A percentile compares a stretch with the other conserved stretches of the same genome.
These are phyloP conservation scores for Galeopsomyia nigrocyanea DNA, from an alignment of 2,888 invertebrate genomes.

Conservation along the genomic window DNA sequence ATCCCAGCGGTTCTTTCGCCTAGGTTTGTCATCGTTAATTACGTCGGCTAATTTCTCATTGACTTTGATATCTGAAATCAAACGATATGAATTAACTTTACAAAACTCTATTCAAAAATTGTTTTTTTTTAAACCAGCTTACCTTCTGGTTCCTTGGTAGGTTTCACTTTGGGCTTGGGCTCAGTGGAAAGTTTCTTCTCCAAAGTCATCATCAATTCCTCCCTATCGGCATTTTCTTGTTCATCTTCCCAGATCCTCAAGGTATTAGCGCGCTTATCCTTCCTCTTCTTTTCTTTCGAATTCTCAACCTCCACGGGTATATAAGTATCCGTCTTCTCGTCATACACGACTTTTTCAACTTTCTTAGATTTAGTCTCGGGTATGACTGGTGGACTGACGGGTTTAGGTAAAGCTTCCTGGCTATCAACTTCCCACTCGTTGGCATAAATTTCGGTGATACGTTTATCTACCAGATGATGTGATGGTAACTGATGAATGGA, in stretches of 20 bases:
- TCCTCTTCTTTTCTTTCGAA: constrained; percentile 55
- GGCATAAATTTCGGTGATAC: constrained; percentile 51
- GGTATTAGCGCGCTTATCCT: constrained; percentile 56
- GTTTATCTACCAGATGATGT: constrained; percentile 53
- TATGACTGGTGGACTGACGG: constrained; percentile 24
- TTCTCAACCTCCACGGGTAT: constrained; percentile 59
- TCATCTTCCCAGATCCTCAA: constrained; percentile 66
- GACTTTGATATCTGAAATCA: neutral
- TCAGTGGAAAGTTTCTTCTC: constrained; percentile 42
- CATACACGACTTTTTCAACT: constrained; percentile 61
- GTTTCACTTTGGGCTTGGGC: constrained; percentile 31
- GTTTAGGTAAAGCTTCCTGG: constrained; percentile 58
- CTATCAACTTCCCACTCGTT: constrained; percentile 68
- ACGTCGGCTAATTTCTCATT: neutral
- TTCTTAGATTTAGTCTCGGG: constrained; percentile 52
- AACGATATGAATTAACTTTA: neutral
- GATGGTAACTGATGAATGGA: constrained; percentile 63
- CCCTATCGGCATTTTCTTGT: constrained; percentile 64
- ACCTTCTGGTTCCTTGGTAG: constrained; percentile 33
- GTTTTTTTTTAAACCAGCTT: neutral
- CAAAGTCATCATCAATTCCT: constrained; percentile 57
- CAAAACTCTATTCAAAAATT: constrained; percentile 14
- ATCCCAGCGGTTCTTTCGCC: constrained; percentile 63
- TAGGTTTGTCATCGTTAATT: constrained; percentile 35
- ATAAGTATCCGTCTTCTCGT: constrained; percentile 63